A percentile compares a stretch with the other conserved stretches of the same genome.
Evolutionary conservation across 2,797 vertebrate species (phyloP).

Genomic region (Apogon hyalosoma): DNA sequence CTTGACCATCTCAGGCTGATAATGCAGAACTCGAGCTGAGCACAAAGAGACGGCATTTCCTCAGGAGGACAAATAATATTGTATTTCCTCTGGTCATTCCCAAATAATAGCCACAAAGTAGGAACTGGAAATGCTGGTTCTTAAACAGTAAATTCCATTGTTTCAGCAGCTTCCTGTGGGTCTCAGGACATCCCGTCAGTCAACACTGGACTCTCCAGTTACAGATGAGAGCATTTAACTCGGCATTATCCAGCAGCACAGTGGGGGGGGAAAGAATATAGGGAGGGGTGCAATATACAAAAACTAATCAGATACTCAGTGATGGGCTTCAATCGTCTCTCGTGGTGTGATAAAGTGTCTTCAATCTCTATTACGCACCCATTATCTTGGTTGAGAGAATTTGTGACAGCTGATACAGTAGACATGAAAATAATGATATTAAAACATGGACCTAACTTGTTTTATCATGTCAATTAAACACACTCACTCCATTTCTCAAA

Average conservation of each 20-base stretch:
- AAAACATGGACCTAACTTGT: conserved; percentile 31
- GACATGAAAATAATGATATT: conserved; percentile 36
- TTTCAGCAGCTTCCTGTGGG: conserved; percentile 77
- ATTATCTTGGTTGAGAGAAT: conserved; percentile 47
- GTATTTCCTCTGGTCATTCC: conserved; percentile 72
- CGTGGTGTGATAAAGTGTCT: conserved; percentile 41
- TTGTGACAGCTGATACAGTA: conserved; percentile 40
- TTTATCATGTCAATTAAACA: conserved; percentile 31
- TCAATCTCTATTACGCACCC: conserved; percentile 49
- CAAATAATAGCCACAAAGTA: conserved; percentile 71
- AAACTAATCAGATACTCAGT: conserved; percentile 58
- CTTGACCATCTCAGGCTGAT: conserved; percentile 27
- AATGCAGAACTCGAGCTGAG: conserved; percentile 26
- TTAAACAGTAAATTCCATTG: conserved; percentile 81
- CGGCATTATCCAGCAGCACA: conserved; percentile 57
- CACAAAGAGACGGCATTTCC: conserved; percentile 70
- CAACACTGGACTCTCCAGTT: conserved; percentile 74
- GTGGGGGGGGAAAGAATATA: conserved; percentile 54
- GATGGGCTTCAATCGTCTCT: conserved; percentile 48
- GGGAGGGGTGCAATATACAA: conserved; percentile 36
- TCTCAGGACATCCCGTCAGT: conserved; percentile 78
- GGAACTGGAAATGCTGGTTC: conserved; percentile 80
- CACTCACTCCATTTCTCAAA: background rate
- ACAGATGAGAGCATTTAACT: conserved; percentile 73
- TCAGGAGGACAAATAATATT: conserved; percentile 69